phyloP scores from a whole-genome alignment of 2,113 vertebrate species.

The Phainopepla nitens region DNA sequence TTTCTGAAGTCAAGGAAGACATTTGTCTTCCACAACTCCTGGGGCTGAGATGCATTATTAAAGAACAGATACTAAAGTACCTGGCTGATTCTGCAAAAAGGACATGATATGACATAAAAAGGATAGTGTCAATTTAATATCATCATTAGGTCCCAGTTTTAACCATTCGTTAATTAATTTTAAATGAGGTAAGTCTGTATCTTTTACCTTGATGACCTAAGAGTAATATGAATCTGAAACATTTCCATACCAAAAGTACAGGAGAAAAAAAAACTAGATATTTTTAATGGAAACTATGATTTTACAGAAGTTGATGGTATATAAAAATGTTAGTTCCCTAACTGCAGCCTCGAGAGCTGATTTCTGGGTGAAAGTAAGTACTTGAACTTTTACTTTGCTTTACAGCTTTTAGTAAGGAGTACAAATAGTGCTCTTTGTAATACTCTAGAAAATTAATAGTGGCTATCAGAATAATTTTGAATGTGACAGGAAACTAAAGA shows the following conservation, averaged over 20 bases:
- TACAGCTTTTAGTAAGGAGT: neutral
- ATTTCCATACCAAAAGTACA: neutral
- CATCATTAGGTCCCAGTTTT: neutral
- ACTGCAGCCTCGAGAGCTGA: neutral
- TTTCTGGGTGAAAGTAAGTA: neutral
- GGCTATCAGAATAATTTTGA: neutral
- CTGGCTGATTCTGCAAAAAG: neutral
- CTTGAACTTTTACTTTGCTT: neutral
- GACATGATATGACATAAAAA: neutral
- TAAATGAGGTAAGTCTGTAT: neutral
- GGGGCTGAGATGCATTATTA: neutral
- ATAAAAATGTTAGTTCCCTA: neutral
- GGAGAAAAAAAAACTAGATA: neutral
- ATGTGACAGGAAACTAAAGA: neutral
- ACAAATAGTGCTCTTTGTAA: neutral
- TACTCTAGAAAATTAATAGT: neutral
- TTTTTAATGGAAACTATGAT: neutral
- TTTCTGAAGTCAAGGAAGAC: neutral
- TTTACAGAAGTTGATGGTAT: neutral
- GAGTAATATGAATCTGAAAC: neutral
- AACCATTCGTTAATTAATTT: slow-evolving; percentile 1
- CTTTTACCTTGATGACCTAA: neutral
- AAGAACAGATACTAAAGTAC: neutral
- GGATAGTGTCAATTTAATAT: neutral
- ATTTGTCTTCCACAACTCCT: neutral